Evolutionary conservation across 2,113 vertebrate genomes (phyloP).

Genomic region (Upupa epops): DNA sequence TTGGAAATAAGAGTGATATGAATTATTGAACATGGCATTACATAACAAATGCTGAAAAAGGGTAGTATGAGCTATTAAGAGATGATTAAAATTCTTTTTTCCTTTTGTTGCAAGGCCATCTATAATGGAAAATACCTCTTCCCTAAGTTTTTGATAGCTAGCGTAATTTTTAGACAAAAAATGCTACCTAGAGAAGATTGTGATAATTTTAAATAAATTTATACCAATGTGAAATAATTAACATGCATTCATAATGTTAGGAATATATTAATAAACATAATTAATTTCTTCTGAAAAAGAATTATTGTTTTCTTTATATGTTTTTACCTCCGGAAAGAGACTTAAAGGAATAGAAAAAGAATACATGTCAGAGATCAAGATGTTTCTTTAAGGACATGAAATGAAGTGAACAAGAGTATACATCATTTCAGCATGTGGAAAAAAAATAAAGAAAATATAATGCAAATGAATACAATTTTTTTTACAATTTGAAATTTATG

Average conservation of each 20-base stretch:
- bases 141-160: background rate
- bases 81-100: background rate
- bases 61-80: background rate
- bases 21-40: background rate
- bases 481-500: background rate
- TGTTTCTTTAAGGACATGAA: background rate
- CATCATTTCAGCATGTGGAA: background rate
- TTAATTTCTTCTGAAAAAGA: background rate
- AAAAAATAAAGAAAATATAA: background rate
- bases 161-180: background rate
- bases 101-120: background rate
- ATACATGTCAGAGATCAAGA: background rate
- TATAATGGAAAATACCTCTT: background rate
- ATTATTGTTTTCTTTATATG: background rate
- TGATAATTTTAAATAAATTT: background rate
- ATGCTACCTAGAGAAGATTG: background rate
- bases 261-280: background rate
- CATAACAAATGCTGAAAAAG: background rate
- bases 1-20: background rate
- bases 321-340: background rate
- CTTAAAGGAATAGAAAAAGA: background rate
- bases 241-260: background rate
- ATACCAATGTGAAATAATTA: background rate
- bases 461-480: background rate
- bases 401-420: background rate